Evolutionary conservation across 2,797 vertebrate species (phyloP), one percentile per base, ranked within the genome.

Genomic region (Sebastes cheni): DNA sequence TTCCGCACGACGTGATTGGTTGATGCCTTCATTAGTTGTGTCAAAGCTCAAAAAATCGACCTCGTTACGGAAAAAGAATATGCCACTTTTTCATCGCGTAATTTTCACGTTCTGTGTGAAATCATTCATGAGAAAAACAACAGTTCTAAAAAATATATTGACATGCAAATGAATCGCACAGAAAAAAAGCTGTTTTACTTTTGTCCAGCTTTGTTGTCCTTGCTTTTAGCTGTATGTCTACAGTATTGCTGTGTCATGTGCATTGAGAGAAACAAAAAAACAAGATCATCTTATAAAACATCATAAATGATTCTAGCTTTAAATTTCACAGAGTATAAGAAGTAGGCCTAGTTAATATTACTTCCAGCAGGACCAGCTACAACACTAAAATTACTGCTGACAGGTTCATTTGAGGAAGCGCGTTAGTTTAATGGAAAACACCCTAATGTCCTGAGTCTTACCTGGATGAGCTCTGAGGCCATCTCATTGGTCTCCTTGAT

Each of bases 401-500:
- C 22, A 22, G 46, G 7, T 54, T 4, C 0, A 14, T 30, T 27
- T 50, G 23, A 50, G 65, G 23, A 30, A 50, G n/a, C 16, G 14
- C 3, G n/a, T 10, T 22, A 11, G 4, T 6, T 27, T 25, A 30
- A 8, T 9, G 6, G 23, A 39, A 34, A 27, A 29, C 62, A 5
- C 3, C 23, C 14, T 52, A n/a, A 11, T 16, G 27, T 65, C 34
- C 2, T 3, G 23, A 55, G n/a, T 77, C 81, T 32, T 87, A 93
- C 91, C 91, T 86, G 85, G 34, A 30, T 16, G 66, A 74, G 34
- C 50, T 76, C 79, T 1, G 76, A 22, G 22, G 77, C 20, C 14
- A 6, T 67, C 80, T 87, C 87, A 18, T 2, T 60, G 67, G 12
- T 84, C 82, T 87, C 90, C 72, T 85, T 77, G 73, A 90, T 86